Percentiles rank a stretch among this genome's conserved stretches.
Evolutionary conservation across 2,113 vertebrate genomes (phyloP).

Genomic region (Mormyrus iriodes): DNA sequence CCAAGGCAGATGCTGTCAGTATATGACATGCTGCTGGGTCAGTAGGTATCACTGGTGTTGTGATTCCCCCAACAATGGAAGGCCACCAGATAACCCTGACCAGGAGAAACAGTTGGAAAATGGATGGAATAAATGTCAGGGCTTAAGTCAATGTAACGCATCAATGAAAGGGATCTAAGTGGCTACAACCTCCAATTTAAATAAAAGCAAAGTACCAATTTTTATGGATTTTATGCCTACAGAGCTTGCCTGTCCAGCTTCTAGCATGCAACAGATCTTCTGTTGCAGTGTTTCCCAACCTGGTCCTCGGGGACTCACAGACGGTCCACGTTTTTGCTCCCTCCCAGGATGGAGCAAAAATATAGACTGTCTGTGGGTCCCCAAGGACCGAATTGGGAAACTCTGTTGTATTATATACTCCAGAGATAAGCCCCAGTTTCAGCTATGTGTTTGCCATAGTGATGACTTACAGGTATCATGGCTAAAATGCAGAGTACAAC

Average conservation of each 20-base stretch:
- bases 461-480: constrained; percentile 23
- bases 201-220: background rate
- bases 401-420: background rate
- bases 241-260: background rate
- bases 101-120: background rate
- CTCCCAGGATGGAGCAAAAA: background rate
- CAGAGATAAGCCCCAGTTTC: constrained; percentile 11
- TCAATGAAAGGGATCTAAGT: background rate
- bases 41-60: background rate
- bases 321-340: background rate
- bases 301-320: background rate
- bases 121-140: background rate
- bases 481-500: constrained; percentile 15
- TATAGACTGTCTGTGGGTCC: background rate
- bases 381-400: background rate
- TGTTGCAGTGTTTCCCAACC: background rate
- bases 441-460: constrained; percentile 19
- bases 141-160: background rate
- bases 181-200: background rate
- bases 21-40: background rate
- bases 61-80: background rate
- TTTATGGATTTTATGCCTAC: background rate
- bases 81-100: background rate
- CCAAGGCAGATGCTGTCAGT: background rate
- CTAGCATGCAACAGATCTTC: background rate